A percentile compares a stretch with the other conserved stretches of the same genome.
Conservation (phyloP, 2,113 vertebrate species). For the Crotalus viridis region DNA sequence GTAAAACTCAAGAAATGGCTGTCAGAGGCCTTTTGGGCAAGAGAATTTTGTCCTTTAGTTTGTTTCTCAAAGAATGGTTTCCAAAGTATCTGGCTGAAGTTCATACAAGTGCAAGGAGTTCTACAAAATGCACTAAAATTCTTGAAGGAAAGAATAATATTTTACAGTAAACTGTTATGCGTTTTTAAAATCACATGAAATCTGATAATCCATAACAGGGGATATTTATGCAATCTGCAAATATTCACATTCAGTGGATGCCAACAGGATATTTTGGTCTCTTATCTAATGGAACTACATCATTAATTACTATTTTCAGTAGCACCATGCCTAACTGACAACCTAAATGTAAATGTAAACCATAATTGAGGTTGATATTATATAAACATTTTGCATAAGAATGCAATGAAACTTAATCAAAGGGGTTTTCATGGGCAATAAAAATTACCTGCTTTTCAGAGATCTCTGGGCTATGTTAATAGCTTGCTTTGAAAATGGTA, state of each 20-base stretch:
- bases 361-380: slow-evolving; percentile 54
- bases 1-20: background rate
- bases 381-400: slow-evolving; percentile 58
- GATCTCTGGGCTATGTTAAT: slow-evolving; percentile 39
- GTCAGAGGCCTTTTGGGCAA: background rate
- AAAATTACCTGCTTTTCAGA: slow-evolving; percentile 56
- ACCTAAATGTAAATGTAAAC: slow-evolving; percentile 57
- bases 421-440: slow-evolving; percentile 41
- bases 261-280: slow-evolving; percentile 69
- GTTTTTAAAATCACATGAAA: slow-evolving; percentile 44
- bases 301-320: slow-evolving; percentile 70
- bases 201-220: slow-evolving; percentile 54
- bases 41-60: background rate
- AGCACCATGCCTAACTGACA: slow-evolving; percentile 58
- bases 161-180: slow-evolving; percentile 42
- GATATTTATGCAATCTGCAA: slow-evolving; percentile 69
- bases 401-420: slow-evolving; percentile 37
- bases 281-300: slow-evolving; percentile 67
- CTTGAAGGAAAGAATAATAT: slow-evolving; percentile 36
- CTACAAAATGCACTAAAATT: background rate
- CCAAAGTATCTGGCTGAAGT: background rate
- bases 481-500: slow-evolving; percentile 33
- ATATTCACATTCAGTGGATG: slow-evolving; percentile 59
- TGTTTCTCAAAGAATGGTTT: background rate
- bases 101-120: background rate